Conservation (phyloP, 2,797 vertebrate genomes). For the Pogonophryne albipinna region DNA sequence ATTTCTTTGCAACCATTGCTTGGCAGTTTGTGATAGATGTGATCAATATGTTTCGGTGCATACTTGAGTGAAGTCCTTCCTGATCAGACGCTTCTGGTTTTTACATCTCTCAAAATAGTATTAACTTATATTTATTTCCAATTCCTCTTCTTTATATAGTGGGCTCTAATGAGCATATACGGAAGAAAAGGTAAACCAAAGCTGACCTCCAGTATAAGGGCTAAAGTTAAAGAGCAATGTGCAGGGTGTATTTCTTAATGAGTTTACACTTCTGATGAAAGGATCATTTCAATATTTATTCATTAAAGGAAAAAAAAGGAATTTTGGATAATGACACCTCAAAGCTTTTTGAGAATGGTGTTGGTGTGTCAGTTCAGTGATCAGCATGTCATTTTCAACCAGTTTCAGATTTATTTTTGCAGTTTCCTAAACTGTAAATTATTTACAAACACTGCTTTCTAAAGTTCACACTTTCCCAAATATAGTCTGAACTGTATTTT, state of each 20-base stretch:
- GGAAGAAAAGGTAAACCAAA: background rate
- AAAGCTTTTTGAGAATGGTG: background rate
- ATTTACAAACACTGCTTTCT: background rate
- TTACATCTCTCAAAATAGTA: background rate
- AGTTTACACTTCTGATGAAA: slow-evolving; percentile 1
- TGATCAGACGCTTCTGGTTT: background rate
- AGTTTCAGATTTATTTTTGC: background rate
- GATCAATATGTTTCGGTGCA: background rate
- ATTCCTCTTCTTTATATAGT: background rate
- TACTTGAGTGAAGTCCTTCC: too few species aligned
- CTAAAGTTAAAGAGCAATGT: background rate
- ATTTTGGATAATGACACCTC: background rate
- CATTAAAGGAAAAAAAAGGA: too few species aligned
- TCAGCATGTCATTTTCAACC: background rate
- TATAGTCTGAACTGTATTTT: background rate
- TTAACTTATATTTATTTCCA: slow-evolving; percentile 13
- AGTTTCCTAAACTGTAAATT: background rate
- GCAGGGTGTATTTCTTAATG: background rate
- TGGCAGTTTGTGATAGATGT: slow-evolving; percentile 17
- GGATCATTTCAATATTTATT: background rate
- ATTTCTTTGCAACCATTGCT: slow-evolving; percentile 9
- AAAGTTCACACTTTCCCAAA: background rate
- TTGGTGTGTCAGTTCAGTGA: background rate
- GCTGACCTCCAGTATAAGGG: background rate
- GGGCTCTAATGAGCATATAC: background rate